Conservation (phyloP, 2,113 vertebrate genomes). For the Callospermophilus lateralis region DNA sequence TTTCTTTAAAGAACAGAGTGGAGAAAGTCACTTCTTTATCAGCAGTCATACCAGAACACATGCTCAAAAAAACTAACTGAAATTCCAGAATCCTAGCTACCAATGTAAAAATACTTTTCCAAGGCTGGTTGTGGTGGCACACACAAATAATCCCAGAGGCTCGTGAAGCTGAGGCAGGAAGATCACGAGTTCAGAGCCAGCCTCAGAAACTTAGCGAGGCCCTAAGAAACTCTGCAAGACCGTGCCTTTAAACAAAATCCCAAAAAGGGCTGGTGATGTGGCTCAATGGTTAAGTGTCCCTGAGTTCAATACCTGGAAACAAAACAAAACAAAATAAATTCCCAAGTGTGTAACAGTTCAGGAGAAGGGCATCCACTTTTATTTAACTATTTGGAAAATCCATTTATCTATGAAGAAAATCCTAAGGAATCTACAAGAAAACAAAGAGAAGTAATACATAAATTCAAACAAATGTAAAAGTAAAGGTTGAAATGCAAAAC, state of each 20-base stretch:
- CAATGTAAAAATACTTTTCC: not conserved
- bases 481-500: not conserved
- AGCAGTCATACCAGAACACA: not conserved
- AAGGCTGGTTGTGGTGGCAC: too few species aligned
- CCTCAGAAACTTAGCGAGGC: too few species aligned
- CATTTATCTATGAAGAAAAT: not conserved
- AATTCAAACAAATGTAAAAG: not conserved
- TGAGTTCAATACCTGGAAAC: too few species aligned
- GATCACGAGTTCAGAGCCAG: too few species aligned
- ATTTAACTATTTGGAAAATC: not conserved
- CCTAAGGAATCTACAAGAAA: not conserved
- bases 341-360: not conserved
- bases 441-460: not conserved
- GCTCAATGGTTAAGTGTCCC: too few species aligned
- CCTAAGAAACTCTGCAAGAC: too few species aligned
- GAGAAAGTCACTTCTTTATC: not conserved
- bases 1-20: not conserved
- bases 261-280: too few species aligned
- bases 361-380: not conserved
- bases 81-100: not conserved
- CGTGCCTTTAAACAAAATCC: too few species aligned
- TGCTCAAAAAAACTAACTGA: not conserved
- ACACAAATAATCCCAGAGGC: too few species aligned
- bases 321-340: not conserved
- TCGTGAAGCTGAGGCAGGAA: too few species aligned